Evolutionary conservation across 2,888 invertebrate species (phyloP).

Genomic region (Eupithecia vulgata): DNA sequence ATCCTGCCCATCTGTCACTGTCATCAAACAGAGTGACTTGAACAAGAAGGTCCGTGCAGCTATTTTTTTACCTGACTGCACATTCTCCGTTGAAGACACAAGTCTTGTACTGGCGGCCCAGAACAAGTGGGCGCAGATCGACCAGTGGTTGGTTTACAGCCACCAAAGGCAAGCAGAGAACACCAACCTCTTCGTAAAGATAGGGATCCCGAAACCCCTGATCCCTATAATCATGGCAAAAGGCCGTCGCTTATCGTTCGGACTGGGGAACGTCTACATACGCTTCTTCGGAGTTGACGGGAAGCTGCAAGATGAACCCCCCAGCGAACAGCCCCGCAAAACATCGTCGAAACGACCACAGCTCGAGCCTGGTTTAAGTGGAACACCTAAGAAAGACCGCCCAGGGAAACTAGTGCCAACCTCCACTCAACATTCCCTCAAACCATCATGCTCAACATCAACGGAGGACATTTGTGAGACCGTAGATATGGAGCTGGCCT

Average conservation of each 20-base stretch:
- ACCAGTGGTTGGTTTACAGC: neutral
- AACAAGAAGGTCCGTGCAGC: neutral
- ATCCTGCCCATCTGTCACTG: neutral
- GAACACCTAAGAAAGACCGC: neutral
- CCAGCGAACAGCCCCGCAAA: neutral
- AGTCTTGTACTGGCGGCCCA: neutral
- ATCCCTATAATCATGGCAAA: neutral
- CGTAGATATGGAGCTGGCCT: neutral
- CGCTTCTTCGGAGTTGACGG: neutral
- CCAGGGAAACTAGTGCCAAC: neutral
- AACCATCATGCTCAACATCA: neutral
- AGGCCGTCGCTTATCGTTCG: neutral
- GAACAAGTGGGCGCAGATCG: neutral
- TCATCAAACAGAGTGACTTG: neutral
- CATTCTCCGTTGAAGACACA: neutral
- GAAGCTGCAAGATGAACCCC: neutral
- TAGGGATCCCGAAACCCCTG: neutral
- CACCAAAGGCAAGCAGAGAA: neutral
- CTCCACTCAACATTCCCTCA: neutral
- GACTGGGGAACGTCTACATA: neutral
- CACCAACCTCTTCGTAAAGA: neutral
- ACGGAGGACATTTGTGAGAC: neutral
- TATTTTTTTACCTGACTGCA: neutral
- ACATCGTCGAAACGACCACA: neutral
- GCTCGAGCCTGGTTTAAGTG: neutral